Evolutionary conservation across 2,797 vertebrate species (phyloP).

Genomic region (Siniperca undulata): DNA sequence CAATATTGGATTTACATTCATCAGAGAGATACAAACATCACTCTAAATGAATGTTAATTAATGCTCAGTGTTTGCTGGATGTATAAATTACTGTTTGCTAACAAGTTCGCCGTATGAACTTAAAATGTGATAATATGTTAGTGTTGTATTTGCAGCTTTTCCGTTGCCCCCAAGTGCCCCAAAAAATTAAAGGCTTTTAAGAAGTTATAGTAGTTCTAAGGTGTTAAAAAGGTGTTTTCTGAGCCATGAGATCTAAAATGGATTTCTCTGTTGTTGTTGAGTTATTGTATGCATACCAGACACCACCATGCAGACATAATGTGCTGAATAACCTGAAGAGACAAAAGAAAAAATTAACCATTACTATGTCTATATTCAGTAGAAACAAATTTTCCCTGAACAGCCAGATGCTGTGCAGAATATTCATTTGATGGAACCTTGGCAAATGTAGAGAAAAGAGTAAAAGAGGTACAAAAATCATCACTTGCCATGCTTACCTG

Average conservation of each 20-base stretch:
- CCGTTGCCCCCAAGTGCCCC: neutral
- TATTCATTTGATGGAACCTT: conserved; percentile 9
- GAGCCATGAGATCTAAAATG: neutral
- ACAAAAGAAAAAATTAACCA: neutral
- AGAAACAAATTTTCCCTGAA: neutral
- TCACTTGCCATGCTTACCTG: conserved; percentile 64
- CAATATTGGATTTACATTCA: neutral
- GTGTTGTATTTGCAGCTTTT: too few species aligned
- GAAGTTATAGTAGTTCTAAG: too few species aligned
- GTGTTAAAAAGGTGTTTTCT: neutral
- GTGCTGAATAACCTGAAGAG: neutral
- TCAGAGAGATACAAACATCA: neutral
- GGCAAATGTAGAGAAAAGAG: conserved; percentile 24
- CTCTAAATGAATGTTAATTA: neutral
- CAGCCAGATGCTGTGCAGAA: neutral
- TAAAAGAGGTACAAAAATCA: conserved; percentile 8
- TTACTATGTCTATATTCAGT: neutral
- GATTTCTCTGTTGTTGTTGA: neutral
- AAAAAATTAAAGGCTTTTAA: neutral
- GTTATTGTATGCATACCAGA: neutral
- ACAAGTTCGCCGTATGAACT: neutral
- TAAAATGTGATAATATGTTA: too few species aligned
- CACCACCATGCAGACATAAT: neutral
- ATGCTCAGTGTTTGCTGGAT: neutral
- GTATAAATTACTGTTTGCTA: too few species aligned